Evolutionary conservation across 2,888 invertebrate species (phyloP), one percentile per base, ranked within the genome.

Genomic region (Eudasyphora cyanicolor): DNA sequence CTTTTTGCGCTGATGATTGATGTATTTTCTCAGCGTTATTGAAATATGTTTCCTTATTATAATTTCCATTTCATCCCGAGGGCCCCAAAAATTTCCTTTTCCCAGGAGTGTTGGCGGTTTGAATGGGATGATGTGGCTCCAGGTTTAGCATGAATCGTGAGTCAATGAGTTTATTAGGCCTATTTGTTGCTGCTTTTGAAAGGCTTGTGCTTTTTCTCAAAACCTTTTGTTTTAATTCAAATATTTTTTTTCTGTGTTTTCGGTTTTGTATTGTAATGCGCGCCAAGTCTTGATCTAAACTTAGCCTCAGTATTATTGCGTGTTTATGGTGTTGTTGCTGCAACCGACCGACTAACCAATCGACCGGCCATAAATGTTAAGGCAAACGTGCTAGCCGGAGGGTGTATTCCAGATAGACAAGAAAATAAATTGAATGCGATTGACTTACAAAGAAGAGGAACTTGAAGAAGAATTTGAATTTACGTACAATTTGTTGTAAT

Each of bases 301-400:
- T 42, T 24, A 64, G 67, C 42, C 42, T 38, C 19, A 38, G 51
- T 42, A 24, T 17, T 42, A 42, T 38, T 67, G 67, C 38, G 35
- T 64, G 64, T n/a, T 62, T 60, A 6, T 38, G 35, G 29, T 51
- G 29, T 29, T 27, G 35, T 54, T 71, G 54, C 64, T 71, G 42
- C 71, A n/a, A n/a, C n/a, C n/a, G n/a, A n/a, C n/a, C n/a, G n/a
- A n/a, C n/a, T n/a, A n/a, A n/a, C n/a, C n/a, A n/a, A n/a, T n/a
- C n/a, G n/a, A n/a, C n/a, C n/a, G 70, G 29, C 38, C 51, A 74
- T 38, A 45, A 71, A 73, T 73, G 19, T 76, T 67, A 67, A 67
- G 38, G 17, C 67, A 62, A 80, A 74, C 84, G 84, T 84, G 84
- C 81, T 81, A 81, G 81, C 84, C 78, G 42, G 78, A 81, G 84